Evolutionary conservation across 1,140 invertebrate genomes (phyloP), one percentile per base, ranked within the genome.

Genomic region (Rhagoletis zephyria): DNA sequence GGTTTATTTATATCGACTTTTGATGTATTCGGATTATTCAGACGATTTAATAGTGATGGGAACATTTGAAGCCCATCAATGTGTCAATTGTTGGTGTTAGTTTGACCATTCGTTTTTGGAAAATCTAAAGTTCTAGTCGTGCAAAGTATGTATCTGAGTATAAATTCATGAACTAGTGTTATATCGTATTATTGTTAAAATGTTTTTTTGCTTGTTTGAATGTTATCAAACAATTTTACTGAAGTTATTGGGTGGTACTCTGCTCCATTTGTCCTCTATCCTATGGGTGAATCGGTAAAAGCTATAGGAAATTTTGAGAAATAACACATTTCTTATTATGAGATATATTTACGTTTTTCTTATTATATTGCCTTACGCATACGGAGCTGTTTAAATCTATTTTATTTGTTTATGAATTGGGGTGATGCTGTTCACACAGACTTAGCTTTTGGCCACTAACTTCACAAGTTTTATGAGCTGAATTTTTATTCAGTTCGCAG

Each of bases 71-170:
- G 2, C 4, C n/a, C 4, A 16, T 63, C 4, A n/a, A 81, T 81
- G 45, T 56, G 74, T 30, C 19, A 81, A 81, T 59, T 81, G 51
- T 9, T 56, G 30, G 30, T 56, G 48, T 81, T 81, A 19, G 7
- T 45, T 48, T 74, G 12, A 56, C 56, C 74, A 81, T 81, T 81
- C 74, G 16, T 10, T 81, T 19, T 45, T 51, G 45, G 45, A 56
- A 81, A 81, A 81, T 56, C 74, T 56, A 5, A 7, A 56, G n/a
- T 56, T 81, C 16, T 81, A 81, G 74, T 81, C n/a, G 74, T 56
- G 45, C 4, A 48, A 67, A 88, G 64, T 60, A 51, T 45, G 88
- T 87, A 87, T 48, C 85, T 85, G 70, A 65, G 16, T 30, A 56
- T 19, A 30, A 48, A 3, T 74, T 45, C 40, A 45, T 74, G n/a